phyloP scores from a whole-genome alignment of 2,113 vertebrate species.

The Meriones unguiculatus region DNA sequence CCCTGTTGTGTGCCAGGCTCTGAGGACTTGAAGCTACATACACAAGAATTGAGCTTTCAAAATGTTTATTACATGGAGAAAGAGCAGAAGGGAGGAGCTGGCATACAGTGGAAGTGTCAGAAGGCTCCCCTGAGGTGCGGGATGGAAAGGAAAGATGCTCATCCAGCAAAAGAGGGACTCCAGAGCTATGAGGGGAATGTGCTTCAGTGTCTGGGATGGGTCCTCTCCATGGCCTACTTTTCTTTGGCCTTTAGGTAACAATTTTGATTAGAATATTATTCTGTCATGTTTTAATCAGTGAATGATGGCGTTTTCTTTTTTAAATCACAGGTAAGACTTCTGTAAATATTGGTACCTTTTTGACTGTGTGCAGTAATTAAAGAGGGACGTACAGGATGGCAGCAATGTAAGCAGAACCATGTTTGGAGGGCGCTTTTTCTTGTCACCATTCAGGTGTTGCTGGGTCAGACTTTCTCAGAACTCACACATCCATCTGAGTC shows the following conservation, averaged over 20 bases:
- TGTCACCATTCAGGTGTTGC: background rate
- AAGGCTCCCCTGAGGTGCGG: background rate
- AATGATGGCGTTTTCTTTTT: background rate
- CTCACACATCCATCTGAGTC: background rate
- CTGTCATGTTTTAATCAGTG: background rate
- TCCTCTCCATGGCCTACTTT: background rate
- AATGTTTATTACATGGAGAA: too few species aligned
- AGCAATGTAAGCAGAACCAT: background rate
- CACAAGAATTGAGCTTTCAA: background rate
- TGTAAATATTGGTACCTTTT: slow-evolving; percentile 35
- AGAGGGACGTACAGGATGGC: background rate
- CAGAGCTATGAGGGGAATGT: background rate
- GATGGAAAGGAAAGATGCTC: background rate
- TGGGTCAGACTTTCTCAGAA: background rate
- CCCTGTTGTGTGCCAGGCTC: background rate
- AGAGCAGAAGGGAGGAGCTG: too few species aligned
- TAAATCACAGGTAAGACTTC: slow-evolving; percentile 29
- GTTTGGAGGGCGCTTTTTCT: background rate
- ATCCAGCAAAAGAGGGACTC: background rate
- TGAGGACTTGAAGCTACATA: too few species aligned
- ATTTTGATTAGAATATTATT: slow-evolving; percentile 17
- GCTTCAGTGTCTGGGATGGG: background rate
- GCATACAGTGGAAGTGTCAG: background rate
- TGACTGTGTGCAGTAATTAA: slow-evolving; percentile 27
- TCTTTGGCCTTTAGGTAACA: background rate